These are phyloP conservation scores for Xylota segnis DNA, from an alignment of 2,888 invertebrate species.

Conservation along the genomic window DNA sequence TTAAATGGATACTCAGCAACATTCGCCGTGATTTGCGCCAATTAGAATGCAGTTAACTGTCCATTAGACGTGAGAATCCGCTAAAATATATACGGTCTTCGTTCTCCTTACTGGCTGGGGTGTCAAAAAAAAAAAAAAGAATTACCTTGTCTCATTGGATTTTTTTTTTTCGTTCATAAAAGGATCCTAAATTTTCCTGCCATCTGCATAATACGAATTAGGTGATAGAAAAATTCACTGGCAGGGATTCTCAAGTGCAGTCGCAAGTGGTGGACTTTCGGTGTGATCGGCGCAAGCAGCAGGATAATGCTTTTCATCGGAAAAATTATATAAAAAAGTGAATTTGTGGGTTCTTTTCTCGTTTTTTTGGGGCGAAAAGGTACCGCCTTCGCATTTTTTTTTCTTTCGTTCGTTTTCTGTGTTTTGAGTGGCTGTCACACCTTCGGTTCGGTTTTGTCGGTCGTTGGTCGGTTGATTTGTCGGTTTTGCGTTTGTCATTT, in stretches of 20 bases:
- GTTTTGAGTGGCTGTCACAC: conserved; percentile 60
- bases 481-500: conserved; percentile 59
- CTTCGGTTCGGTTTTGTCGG: conserved; percentile 52
- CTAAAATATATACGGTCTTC: conserved; percentile 39
- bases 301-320: conserved; percentile 60
- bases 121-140: conserved; percentile 66
- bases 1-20: conserved; percentile 24
- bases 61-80: conserved; percentile 17
- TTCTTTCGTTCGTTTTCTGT: conserved; percentile 29
- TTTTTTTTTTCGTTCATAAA: conserved; percentile 70
- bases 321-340: conserved; percentile 71
- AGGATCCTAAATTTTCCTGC: conserved; percentile 57
- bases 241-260: conserved; percentile 36
- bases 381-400: conserved; percentile 66
- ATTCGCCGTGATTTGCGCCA: conserved; percentile 24
- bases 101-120: conserved; percentile 55
- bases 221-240: conserved; percentile 21
- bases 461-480: conserved; percentile 43
- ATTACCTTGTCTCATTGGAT: conserved; percentile 61
- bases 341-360: conserved; percentile 45
- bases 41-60: conserved; percentile 16
- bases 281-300: conserved; percentile 34
- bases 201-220: conserved; percentile 33
- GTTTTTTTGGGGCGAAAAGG: conserved; percentile 53
- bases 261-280: conserved; percentile 36